Base-by-base conservation (phyloP, 2,113 vertebrate genomes). In the Pelvicachromis taeniatus region DNA sequence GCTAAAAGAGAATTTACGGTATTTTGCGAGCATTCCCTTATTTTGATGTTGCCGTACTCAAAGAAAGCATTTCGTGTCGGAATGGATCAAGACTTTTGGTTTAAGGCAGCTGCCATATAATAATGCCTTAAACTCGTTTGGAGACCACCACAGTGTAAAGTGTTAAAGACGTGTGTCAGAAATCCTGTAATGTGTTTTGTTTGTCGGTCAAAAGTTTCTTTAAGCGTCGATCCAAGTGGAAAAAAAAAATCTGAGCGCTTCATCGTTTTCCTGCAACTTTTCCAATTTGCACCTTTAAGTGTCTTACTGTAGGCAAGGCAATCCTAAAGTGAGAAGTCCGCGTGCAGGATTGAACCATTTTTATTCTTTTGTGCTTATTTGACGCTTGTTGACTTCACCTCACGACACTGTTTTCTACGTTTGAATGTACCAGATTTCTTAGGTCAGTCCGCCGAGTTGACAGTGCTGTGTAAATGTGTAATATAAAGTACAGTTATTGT, bases 401-500 rank as follows among this genome's bases (percentile, higher is more conserved):
- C 85, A 65, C 35, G 10, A 80, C 53, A 61, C 83, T 54, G 65
- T 89, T 90, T 88, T 87, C 80, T 89, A 63, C 42, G 19, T 92
- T 87, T 93, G 88, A 93, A 95, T 95, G 94, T 94, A 92, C 73
- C 87, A 84, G 56, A 86, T 89, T 83, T 83, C 63, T 83, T 82
- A 9, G 81, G 58, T 85, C 75, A 38, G 78, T 90, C 84, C 78
- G 42, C 86, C 85, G 75, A 8, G 82, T 92, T 16, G 45, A 87
- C 88, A 85, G 87, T 94, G 88, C 88, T 92, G 91, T 93, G 91
- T 95, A 94, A 85, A 92, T 92, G 92, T 93, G 90, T 94, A 93
- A 92, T 88, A 92, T 91, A 92, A 91, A 90, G 92, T 91, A 91
- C 81, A 91, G 84, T 90, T 89, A 87, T 88, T 81, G 92, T 94